Evolutionary conservation across 2,113 vertebrate genomes (phyloP).

Genomic region (sheep (Ovis aries)): ARS-UI_Ramb_v3.0 NC_056061.1:48644501-48645000

Average conservation of each 20-base stretch:
- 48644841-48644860: neutral
- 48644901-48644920: neutral
- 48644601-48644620: neutral
- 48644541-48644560: neutral
- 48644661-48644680: neutral
- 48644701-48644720: neutral
- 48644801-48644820: neutral
- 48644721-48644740: neutral
- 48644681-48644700: neutral
- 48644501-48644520: neutral
- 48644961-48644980: neutral
- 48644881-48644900: neutral
- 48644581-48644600: neutral
- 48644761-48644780: neutral
- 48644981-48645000: neutral
- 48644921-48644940: neutral
- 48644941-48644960: neutral
- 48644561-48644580: neutral
- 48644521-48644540: neutral
- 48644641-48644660: neutral
- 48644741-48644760: neutral
- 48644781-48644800: neutral
- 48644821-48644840: neutral
- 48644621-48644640: neutral
- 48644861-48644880: neutral